A percentile compares a stretch with the other conserved stretches of the same genome.
phyloP scores from a whole-genome alignment of 2,113 vertebrate genomes.

The Symphodus melops region DNA sequence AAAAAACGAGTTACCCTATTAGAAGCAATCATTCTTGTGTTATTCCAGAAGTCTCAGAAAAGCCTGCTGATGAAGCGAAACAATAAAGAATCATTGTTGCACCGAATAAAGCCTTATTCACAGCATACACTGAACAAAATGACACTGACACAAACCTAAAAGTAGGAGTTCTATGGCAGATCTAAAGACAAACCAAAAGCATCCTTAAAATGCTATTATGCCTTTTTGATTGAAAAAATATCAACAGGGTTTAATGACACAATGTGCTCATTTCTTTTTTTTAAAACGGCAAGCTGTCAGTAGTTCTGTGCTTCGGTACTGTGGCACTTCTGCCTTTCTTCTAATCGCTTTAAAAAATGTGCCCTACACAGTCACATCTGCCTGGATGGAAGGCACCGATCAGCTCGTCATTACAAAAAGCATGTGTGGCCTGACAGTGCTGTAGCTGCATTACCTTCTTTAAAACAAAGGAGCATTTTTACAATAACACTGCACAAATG shows the following conservation, averaged over 20 bases:
- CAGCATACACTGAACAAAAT: not conserved
- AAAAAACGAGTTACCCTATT: not conserved
- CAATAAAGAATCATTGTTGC: conserved; percentile 5
- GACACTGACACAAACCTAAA: not conserved
- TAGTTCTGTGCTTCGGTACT: conserved; percentile 33
- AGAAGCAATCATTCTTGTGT: not conserved
- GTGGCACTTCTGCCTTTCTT: not conserved
- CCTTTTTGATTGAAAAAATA: not conserved
- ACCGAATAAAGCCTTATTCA: conserved; percentile 15
- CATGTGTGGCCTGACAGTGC: conserved; percentile 18
- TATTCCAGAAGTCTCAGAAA: not conserved
- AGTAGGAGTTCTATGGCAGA: not conserved
- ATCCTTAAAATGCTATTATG: conserved; percentile 1
- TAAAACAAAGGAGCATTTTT: conserved; percentile 34
- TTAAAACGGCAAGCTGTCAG: not conserved
- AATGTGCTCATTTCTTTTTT: not conserved
- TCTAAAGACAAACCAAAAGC: not conserved
- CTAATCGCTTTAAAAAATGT: conserved; percentile 47
- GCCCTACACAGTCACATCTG: conserved; percentile 49
- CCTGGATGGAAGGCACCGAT: conserved; percentile 60
- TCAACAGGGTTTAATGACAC: not conserved
- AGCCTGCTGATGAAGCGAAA: not conserved
- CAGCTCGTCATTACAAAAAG: conserved; percentile 38
- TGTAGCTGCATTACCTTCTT: conserved; percentile 12
- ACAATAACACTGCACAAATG: conserved; percentile 27